phyloP scores from a whole-genome alignment of 92 coral and sea anemone genomes.

The Umimayanthus chanpuru region DNA sequence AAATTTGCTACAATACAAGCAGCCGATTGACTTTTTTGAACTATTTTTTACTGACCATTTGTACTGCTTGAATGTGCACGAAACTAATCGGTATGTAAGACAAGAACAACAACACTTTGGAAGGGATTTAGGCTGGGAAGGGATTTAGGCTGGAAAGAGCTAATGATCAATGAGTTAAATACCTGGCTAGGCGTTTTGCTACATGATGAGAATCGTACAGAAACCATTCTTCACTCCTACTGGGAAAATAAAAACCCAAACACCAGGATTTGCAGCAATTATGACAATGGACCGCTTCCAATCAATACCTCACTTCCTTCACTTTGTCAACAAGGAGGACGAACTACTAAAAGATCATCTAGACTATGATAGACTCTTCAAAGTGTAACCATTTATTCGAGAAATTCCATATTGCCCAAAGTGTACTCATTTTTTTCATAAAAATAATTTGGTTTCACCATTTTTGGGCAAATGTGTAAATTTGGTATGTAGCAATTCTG shows the following conservation, averaged over 20 bases:
- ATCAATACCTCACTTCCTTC: slow-evolving; percentile 33
- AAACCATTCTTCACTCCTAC: slow-evolving; percentile 52
- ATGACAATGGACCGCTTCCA: slow-evolving; percentile 47
- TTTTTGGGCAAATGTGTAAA: no score
- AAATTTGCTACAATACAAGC: slow-evolving; percentile 31
- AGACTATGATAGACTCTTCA: slow-evolving; percentile 44
- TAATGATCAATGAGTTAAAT: slow-evolving; percentile 48
- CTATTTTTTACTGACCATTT: slow-evolving; percentile 38
- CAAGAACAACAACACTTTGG: slow-evolving; percentile 44
- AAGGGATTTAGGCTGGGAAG: slow-evolving; percentile 20
- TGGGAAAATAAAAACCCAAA: slow-evolving; percentile 42
- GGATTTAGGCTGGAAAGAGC: no score
- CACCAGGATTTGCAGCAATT: slow-evolving; percentile 36
- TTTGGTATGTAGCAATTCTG: no score
- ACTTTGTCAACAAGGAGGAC: no score
- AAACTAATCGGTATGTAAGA: slow-evolving; percentile 28
- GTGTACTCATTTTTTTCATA: no score
- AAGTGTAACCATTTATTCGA: neutral
- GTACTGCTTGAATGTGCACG: slow-evolving; percentile 38
- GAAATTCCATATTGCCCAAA: no score
- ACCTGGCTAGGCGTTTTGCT: slow-evolving; percentile 52
- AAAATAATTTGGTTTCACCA: no score
- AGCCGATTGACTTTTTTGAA: slow-evolving; percentile 39
- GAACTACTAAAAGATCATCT: neutral
- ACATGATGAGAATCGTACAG: slow-evolving; percentile 53